phyloP scores from a whole-genome alignment of 1,140 invertebrate species.

The Caenorhabditis tropicalis region DNA sequence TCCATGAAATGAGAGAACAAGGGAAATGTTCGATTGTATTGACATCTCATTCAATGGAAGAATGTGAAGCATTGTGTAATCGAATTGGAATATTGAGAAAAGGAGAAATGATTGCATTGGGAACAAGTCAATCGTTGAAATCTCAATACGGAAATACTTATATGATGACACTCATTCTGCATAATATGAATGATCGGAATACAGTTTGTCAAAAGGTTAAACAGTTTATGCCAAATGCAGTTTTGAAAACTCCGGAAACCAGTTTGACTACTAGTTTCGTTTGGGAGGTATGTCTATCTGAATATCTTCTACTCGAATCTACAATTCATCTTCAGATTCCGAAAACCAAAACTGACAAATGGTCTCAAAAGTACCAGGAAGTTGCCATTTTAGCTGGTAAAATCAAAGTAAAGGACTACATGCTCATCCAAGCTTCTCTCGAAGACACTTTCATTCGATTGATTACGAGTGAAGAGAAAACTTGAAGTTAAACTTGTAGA shows the following conservation, averaged over 20 bases:
- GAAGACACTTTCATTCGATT: slow-evolving; percentile 47
- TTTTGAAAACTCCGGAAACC: slow-evolving; percentile 10
- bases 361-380: slow-evolving; percentile 24
- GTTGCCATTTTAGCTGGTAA: neutral
- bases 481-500: too few relatives aligned
- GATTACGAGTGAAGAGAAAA: neutral
- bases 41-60: slow-evolving; percentile 71
- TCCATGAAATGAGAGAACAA: slow-evolving; percentile 56
- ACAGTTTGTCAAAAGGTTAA: neutral
- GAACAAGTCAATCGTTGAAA: slow-evolving; percentile 74
- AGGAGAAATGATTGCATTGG: slow-evolving; percentile 74
- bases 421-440: slow-evolving; percentile 27
- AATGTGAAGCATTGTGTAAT: slow-evolving; percentile 67
- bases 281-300: neutral
- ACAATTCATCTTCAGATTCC: neutral
- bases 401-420: neutral
- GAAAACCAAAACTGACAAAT: neutral
- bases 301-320: neutral
- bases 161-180: neutral
- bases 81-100: slow-evolving; percentile 69
- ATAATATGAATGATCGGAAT: neutral
- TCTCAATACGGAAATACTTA: slow-evolving; percentile 57
- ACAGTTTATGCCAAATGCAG: neutral
- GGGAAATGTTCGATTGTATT: slow-evolving; percentile 53
- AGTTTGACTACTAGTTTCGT: slow-evolving; percentile 19